Base-by-base conservation (phyloP, 92 coral and sea anemone genomes). In the Virgularia gustaviana region DNA sequence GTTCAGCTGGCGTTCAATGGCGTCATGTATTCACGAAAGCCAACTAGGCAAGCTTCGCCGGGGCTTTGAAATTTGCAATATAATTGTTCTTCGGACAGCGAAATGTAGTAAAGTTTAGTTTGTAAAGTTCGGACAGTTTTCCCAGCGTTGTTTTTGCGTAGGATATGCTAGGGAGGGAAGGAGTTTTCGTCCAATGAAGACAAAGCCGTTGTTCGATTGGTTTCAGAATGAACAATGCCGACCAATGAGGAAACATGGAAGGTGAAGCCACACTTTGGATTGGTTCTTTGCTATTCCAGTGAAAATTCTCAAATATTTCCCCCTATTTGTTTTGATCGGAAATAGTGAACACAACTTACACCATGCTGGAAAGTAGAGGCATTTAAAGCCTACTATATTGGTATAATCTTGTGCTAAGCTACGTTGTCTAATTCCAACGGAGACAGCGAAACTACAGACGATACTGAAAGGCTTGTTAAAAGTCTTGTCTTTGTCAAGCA, bases 171-270 rank as follows among this genome's bases (percentile, higher is more conserved):
- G n/a, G n/a, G n/a, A n/a, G n/a, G n/a, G 35, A 51, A 68, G 60
- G 51, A 68, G 36, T 59, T 36, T 68, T 39, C 13, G 34, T 68
- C 75, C 75, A 68, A 68, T 68, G 75, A 68, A 68, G 45, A 22
- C 33, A 4, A 34, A 68, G 75, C 33, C 20, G 60, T 22, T 12
- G 44, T 68, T 68, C 59, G 75, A 68, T 68, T 68, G 75, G 75
- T 68, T 22, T 68, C 45, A 49, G 60, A 43, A 59, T 49, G 36
- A 61, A 55, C 75, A 37, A 68, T 37, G 54, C 51, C 75, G 75
- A 68, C 75, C 75, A 68, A 68, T 68, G 75, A 68, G 75, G 58
- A 61, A 68, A 68, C 75, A 49, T 68, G 27, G 75, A 68, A 68
- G 62, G 36, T 45, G 75, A 68, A 68, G 75, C 75, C 22, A 32